Percentiles rank a stretch among this genome's conserved stretches.
phyloP scores from a whole-genome alignment of 2,797 vertebrate genomes.

The Megaceryle alcyon region DNA sequence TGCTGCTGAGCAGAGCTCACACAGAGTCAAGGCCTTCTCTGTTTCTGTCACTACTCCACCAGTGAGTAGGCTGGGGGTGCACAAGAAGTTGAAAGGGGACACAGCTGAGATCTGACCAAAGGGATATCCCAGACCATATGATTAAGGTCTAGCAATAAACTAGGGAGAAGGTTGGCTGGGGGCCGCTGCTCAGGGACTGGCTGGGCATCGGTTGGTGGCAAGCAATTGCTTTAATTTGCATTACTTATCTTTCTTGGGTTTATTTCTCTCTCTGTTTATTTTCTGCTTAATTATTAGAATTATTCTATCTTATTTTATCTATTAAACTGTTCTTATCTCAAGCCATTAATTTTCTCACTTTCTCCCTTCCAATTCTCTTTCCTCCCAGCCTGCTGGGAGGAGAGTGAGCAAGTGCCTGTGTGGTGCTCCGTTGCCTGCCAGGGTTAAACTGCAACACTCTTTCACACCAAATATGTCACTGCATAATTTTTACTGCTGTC shows the following conservation, averaged over 20 bases:
- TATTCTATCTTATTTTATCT: not conserved
- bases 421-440: not conserved
- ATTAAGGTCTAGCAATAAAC: not conserved
- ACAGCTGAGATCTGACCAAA: not conserved
- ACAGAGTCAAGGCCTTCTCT: no score
- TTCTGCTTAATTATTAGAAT: not conserved
- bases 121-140: not conserved
- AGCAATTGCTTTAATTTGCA: not conserved
- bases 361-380: not conserved
- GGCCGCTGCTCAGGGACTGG: no score
- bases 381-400: not conserved
- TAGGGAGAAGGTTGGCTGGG: rapidly evolving
- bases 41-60: no score
- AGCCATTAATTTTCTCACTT: no score
- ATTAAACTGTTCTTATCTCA: not conserved
- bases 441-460: not conserved
- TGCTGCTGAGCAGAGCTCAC: not conserved
- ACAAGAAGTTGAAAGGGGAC: no score
- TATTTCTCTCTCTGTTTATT: not conserved
- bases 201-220: not conserved
- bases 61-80: no score
- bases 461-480: not conserved
- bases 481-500: not conserved
- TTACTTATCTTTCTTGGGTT: not conserved
- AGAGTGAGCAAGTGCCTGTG: not conserved